Evolutionary conservation across 2,888 invertebrate species (phyloP), one percentile per base, ranked within the genome.

Genomic region (Villa cingulata): DNA sequence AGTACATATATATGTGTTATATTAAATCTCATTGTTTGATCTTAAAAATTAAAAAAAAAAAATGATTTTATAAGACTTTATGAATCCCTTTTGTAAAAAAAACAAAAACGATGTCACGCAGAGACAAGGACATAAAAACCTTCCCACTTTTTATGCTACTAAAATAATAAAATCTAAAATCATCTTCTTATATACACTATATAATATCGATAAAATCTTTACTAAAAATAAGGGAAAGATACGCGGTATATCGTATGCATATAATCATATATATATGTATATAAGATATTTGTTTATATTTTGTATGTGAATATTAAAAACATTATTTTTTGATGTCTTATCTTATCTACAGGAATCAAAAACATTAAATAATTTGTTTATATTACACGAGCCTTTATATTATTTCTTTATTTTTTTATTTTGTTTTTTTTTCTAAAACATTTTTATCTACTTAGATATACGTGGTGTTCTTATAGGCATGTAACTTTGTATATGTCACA

Each of bases 341-440:
- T 42, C 46, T 46, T 46, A 46, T 46, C 46, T 46, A 14, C 17
- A 4, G 18, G 37, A 46, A 46, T 46, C 46, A 46, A 42, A 46
- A 42, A 41, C 46, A 46, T 46, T 46, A 46, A 46, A 46, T 46
- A 46, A 46, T 46, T 46, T 46, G 46, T 46, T 46, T 46, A 46
- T 37, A 36, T 2, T 32, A 32, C 29, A 32, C 29, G 12, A 29
- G 12, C 12, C 29, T 32, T 1, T 5, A 4, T 5, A 12, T 32
- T 32, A 32, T 32, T 32, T 12, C 27, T 17, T 27, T 37, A 20
- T 41, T 16, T 19, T 7, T 14, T 32, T 20, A 32, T 23, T 15
- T 12, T 29, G 42, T 32, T 27, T 27, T 2, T 29, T n/a, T 34
- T n/a, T 32, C 7, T 27, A n/a, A 41, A 7, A 9, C 39, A 14